Evolutionary conservation across 2,113 vertebrate genomes (phyloP).

Genomic region (Ceyx melanurus): DNA sequence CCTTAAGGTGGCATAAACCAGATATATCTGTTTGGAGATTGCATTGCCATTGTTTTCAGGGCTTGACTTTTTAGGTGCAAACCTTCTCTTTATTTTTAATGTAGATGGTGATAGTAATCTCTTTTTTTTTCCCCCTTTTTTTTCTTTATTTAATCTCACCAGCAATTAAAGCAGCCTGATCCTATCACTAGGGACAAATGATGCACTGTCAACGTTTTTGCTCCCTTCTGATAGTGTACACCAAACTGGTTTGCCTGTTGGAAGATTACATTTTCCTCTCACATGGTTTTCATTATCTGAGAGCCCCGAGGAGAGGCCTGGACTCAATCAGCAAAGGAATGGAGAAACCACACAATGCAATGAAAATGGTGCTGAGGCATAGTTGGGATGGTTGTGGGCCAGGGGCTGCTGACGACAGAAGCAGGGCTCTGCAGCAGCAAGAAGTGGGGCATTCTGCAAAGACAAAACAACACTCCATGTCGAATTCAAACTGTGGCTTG

Average conservation of each 20-base stretch:
- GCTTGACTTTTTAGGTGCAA: background rate
- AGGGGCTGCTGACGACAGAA: conserved; percentile 76
- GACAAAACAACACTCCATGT: background rate
- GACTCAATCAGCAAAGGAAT: conserved; percentile 80
- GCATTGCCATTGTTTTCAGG: background rate
- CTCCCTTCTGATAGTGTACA: conserved; percentile 62
- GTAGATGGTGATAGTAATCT: background rate
- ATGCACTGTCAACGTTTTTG: conserved; percentile 61
- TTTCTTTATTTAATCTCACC: background rate
- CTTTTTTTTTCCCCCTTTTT: background rate
- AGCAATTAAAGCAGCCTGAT: conserved; percentile 62
- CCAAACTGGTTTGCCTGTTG: conserved; percentile 67
- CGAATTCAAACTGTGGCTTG: conserved; percentile 1
- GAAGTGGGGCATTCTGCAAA: background rate
- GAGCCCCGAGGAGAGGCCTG: conserved; percentile 72
- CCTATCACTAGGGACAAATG: conserved; percentile 71
- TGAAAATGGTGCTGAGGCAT: conserved; percentile 76
- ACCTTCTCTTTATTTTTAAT: conserved; percentile 9
- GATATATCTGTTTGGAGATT: background rate
- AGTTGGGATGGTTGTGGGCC: conserved; percentile 79
- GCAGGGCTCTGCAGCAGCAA: conserved; percentile 63
- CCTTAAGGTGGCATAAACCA: background rate
- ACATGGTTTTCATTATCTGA: conserved; percentile 81
- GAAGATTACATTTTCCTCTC: conserved; percentile 73
- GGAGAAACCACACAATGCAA: conserved; percentile 80